These are phyloP conservation scores for Pangasius larnaudii DNA, from an alignment of 2,797 vertebrate species.

Conservation along the genomic window DNA sequence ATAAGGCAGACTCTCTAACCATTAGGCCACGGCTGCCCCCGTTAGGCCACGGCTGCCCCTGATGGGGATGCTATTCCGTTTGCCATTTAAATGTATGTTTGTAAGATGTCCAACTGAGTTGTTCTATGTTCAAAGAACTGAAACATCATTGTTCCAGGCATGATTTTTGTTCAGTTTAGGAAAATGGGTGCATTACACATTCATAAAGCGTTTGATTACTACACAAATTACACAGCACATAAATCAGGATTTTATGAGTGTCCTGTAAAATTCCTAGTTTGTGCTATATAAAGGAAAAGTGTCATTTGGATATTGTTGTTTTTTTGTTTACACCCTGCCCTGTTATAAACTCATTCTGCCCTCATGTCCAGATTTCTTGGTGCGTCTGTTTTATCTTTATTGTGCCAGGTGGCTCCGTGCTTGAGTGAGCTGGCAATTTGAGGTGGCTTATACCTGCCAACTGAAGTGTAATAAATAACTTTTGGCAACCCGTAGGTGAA, in stretches of 20 bases:
- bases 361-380: constrained; percentile 5
- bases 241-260: neutral
- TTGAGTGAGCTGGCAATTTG: constrained; percentile 13
- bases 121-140: neutral
- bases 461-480: constrained; percentile 1
- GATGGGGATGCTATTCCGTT: neutral
- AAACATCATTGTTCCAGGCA: neutral
- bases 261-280: neutral
- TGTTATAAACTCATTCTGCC: neutral
- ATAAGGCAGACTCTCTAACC: too few species aligned
- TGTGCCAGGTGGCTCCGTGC: neutral
- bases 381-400: constrained; percentile 14
- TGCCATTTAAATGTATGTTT: neutral
- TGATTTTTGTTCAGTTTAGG: neutral
- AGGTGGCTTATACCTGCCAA: constrained; percentile 14
- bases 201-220: neutral
- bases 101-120: neutral
- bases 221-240: neutral
- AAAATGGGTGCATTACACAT: neutral
- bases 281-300: neutral
- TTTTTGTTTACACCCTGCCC: neutral
- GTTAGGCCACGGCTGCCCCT: too few species aligned
- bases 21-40: too few species aligned
- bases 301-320: too few species aligned
- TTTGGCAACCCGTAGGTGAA: constrained; percentile 8